A percentile compares a stretch with the other conserved stretches of the same genome.
Conservation (phyloP, 2,888 invertebrate species). For the Parnassius glacialis region DNA sequence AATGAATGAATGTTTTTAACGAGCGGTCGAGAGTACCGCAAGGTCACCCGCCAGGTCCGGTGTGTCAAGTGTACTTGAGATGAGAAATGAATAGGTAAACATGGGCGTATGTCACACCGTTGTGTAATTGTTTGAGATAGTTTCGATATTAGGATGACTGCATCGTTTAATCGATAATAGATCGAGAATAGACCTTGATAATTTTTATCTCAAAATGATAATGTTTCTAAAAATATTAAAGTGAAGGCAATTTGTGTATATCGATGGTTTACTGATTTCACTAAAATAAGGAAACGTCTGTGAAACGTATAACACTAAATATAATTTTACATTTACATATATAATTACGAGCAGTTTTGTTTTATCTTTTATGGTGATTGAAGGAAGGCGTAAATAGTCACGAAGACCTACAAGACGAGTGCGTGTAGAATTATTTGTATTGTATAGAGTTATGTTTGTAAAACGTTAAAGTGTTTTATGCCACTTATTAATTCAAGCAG, state of each 20-base stretch:
- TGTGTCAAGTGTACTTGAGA: slow-evolving; percentile 9
- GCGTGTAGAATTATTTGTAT: neutral
- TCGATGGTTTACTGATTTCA: too few species aligned
- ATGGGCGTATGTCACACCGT: slow-evolving; percentile 16
- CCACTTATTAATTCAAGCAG: neutral
- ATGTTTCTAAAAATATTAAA: too few species aligned
- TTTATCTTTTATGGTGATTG: too few species aligned
- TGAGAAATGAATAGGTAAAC: slow-evolving; percentile 10
- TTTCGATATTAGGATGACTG: neutral
- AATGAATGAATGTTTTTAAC: slow-evolving; percentile 22
- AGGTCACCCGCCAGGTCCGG: slow-evolving; percentile 12
- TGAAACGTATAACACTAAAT: too few species aligned
- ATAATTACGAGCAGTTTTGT: too few species aligned
- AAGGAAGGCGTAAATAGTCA: too few species aligned
- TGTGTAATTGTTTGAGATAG: slow-evolving; percentile 9
- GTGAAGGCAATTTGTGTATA: too few species aligned
- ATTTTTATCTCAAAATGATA: too few species aligned
- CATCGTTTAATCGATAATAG: neutral
- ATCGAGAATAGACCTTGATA: neutral
- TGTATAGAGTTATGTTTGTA: neutral
- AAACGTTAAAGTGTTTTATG: neutral
- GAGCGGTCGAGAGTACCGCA: slow-evolving; percentile 4
- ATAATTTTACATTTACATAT: too few species aligned
- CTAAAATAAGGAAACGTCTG: too few species aligned
- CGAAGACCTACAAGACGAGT: too few species aligned